Conservation (phyloP, 2,888 invertebrate species). For the Polylopha cassiicola region DNA sequence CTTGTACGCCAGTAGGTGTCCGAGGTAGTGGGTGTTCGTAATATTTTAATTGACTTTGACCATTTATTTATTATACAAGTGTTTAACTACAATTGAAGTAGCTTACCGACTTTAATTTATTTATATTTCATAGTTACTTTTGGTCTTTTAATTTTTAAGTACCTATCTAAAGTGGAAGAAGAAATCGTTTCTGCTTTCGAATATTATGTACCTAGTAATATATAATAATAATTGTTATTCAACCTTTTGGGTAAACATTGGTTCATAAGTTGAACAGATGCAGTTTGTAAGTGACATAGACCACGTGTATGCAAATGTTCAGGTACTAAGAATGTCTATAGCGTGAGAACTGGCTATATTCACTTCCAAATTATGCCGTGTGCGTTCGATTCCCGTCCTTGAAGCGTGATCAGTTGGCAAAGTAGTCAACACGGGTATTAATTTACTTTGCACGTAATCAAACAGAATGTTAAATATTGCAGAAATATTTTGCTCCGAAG, state of each 20-base stretch:
- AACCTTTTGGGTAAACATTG: too few species aligned
- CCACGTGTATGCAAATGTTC: conserved; percentile 34
- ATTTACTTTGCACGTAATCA: conserved; percentile 51
- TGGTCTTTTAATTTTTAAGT: background rate
- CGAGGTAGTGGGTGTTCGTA: conserved; percentile 20
- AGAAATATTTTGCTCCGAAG: conserved; percentile 25
- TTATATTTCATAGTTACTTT: too few species aligned
- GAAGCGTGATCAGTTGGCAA: conserved; percentile 64
- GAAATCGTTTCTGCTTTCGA: too few species aligned
- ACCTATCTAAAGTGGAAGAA: too few species aligned
- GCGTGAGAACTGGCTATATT: conserved; percentile 66
- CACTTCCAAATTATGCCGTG: conserved; percentile 66
- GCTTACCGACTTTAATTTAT: background rate
- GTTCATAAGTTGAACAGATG: too few species aligned
- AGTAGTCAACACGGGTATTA: conserved; percentile 39
- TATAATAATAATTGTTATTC: too few species aligned
- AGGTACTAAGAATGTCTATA: conserved; percentile 50
- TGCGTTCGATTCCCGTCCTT: conserved; percentile 69
- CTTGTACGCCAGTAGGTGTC: conserved; percentile 32
- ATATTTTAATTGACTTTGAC: conserved; percentile 23
- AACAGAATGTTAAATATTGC: conserved; percentile 33
- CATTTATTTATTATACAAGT: conserved; percentile 25
- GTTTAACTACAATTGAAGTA: too few species aligned
- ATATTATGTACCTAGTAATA: too few species aligned
- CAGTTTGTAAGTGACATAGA: background rate